phyloP scores from a whole-genome alignment of 2,113 vertebrate species.

The Nibea albiflora region DNA sequence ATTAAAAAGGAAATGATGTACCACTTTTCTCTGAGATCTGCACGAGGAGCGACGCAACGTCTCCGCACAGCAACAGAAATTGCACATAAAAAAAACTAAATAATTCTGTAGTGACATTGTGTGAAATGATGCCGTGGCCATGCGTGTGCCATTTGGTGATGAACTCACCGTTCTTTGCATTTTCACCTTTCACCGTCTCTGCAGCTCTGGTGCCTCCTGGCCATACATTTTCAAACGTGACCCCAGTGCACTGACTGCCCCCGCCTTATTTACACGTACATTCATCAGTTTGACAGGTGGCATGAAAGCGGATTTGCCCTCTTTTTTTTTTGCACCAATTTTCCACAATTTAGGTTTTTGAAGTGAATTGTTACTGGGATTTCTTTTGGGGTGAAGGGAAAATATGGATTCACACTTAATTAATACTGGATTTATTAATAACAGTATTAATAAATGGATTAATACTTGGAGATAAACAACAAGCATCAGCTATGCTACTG shows the following conservation, averaged over 20 bases:
- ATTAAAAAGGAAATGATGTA: no score
- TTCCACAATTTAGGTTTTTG: background rate
- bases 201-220: slow-evolving; percentile 24
- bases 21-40: no score
- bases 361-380: background rate
- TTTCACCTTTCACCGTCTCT: slow-evolving; percentile 41
- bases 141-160: no score
- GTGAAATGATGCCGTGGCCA: no score
- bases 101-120: no score
- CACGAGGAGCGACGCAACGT: no score
- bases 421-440: no score
- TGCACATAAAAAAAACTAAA: no score
- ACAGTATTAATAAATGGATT: no score
- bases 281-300: slow-evolving; percentile 55
- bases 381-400: background rate
- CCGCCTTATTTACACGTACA: slow-evolving; percentile 10
- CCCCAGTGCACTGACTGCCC: slow-evolving; percentile 36
- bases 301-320: slow-evolving; percentile 17
- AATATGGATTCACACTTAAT: background rate
- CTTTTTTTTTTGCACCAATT: background rate
- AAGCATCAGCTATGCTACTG: background rate
- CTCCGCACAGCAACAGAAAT: no score
- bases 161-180: slow-evolving; percentile 10
- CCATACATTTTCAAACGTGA: slow-evolving; percentile 42
- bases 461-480: background rate